phyloP scores from a whole-genome alignment of 1,140 invertebrate genomes.

The Octopus bimaculoides region DNA sequence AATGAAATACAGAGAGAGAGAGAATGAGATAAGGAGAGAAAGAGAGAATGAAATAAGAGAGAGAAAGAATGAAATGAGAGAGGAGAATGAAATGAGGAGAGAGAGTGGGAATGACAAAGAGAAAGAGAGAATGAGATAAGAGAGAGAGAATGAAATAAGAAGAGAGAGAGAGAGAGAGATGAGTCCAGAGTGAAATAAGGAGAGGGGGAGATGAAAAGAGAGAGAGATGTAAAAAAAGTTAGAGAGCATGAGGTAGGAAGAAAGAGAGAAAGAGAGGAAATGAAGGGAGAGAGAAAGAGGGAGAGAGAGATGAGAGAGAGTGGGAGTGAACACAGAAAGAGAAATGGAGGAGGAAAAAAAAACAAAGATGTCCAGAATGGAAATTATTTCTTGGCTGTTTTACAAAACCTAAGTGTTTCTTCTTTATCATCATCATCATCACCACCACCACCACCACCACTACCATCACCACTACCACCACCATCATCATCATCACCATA shows the following conservation, averaged over 20 bases:
- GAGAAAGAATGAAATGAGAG: not conserved
- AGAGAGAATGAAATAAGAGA: not conserved
- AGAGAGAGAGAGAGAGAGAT: not conserved
- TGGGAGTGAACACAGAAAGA: not conserved
- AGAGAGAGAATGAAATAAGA: not conserved
- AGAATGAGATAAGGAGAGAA: not conserved
- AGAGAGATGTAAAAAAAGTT: not conserved
- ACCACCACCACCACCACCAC: too few relatives aligned
- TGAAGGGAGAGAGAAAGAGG: not conserved
- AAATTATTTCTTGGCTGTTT: too few relatives aligned
- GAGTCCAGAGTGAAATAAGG: not conserved
- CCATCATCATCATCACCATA: too few relatives aligned
- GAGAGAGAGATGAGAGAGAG: not conserved
- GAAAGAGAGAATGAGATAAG: not conserved
- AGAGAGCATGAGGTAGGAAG: not conserved
- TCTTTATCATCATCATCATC: too few relatives aligned
- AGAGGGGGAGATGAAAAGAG: not conserved
- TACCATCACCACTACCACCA: too few relatives aligned
- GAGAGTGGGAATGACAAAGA: constrained; percentile 9
- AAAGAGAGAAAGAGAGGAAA: not conserved
- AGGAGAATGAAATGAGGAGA: constrained; percentile 7
- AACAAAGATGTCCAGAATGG: not conserved
- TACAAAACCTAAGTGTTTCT: too few relatives aligned
- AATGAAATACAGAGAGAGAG: not conserved
- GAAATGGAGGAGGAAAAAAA: not conserved